Percentiles rank a stretch among this genome's conserved stretches.
These are phyloP conservation scores for Pollachius pollachius DNA, from an alignment of 2,113 vertebrate species.

Conservation along the genomic window DNA sequence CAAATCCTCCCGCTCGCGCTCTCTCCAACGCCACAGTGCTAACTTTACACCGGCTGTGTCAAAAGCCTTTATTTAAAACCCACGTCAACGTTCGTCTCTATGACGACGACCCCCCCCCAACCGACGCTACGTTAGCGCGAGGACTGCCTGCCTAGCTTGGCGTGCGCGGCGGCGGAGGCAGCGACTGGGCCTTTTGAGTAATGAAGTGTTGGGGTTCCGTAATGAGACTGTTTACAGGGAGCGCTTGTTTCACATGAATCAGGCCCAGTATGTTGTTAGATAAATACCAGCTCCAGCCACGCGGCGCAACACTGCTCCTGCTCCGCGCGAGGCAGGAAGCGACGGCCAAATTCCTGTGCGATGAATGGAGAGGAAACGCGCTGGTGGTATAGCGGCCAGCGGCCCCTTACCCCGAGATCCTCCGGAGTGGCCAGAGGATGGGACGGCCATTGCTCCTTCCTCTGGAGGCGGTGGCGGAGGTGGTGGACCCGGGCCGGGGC, in stretches of 20 bases:
- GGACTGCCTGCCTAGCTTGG: not conserved
- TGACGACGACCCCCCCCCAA: too few species aligned
- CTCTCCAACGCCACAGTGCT: too few species aligned
- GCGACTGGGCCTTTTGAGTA: slow-evolving; percentile 65
- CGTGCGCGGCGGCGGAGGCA: slow-evolving; percentile 43
- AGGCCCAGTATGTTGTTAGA: slow-evolving; percentile 76
- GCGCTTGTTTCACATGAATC: slow-evolving; percentile 79
- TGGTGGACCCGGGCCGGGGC: slow-evolving; percentile 83
- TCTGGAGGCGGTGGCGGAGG: slow-evolving; percentile 53
- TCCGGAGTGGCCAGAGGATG: slow-evolving; percentile 58
- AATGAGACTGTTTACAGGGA: slow-evolving; percentile 78
- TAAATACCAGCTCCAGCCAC: slow-evolving; percentile 75
- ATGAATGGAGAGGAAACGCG: slow-evolving; percentile 94
- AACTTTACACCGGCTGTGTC: too few species aligned
- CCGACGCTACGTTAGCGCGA: too few species aligned
- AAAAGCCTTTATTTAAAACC: too few species aligned
- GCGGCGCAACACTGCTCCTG: slow-evolving; percentile 52
- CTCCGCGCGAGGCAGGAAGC: slow-evolving; percentile 79
- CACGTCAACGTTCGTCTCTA: too few species aligned
- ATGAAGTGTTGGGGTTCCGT: slow-evolving; percentile 76
- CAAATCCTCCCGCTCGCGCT: too few species aligned
- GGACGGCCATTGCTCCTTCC: slow-evolving; percentile 83
- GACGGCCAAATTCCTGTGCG: slow-evolving; percentile 87
- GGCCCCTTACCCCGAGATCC: slow-evolving; percentile 63
- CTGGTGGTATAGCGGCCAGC: slow-evolving; percentile 69